Base-by-base conservation (phyloP, 2,797 vertebrate species). In the Naso thynnoides region DNA sequence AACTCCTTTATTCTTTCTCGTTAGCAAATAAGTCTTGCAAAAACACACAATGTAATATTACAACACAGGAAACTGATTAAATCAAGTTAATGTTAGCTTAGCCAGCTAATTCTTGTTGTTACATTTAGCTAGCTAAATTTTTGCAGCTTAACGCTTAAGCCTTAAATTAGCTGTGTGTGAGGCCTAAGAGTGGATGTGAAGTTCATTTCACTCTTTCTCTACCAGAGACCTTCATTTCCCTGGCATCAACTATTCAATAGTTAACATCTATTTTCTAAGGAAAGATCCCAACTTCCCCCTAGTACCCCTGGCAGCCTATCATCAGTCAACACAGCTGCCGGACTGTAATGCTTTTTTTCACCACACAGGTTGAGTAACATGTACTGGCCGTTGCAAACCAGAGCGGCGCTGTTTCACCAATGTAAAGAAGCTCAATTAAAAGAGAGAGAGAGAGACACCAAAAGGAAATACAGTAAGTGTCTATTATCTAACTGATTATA, bases 371-470 rank as follows among this genome's bases (percentile, higher is more conserved):
- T 45, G 9, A 39, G 6, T 31, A 31, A 45, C n/a, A 57, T 23
- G 14, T 1, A 19, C 3, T 2, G 19, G 55, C n/a, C 6, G 1
- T 27, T 47, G 42, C 1, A 18, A 19, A 10, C 23, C 8, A 68
- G 54, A 47, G 76, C 42, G 81, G 76, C 76, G 76, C 81, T 83
- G 68, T 79, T 83, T 73, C 19, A n/a, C 59, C 45, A 39, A 41
- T 11, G 47, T 26, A 18, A 53, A 18, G 16, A 65, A 31, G 21
- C 5, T n/a, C 15, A 10, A 31, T 18, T 49, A 10, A 13, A 56
- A 56, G 19, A 19, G 2, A 18, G 56, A 56, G 19, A 19, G 2
- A 18, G 0, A 2, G 16, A 50, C n/a, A 3, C 11, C 27, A 44
- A 15, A 64, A 52, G 2, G 45, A 18, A 52, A 29, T 21, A 47